These are phyloP conservation scores for Eretmocerus hayati DNA, from an alignment of 2,888 invertebrate genomes.

Conservation along the genomic window DNA sequence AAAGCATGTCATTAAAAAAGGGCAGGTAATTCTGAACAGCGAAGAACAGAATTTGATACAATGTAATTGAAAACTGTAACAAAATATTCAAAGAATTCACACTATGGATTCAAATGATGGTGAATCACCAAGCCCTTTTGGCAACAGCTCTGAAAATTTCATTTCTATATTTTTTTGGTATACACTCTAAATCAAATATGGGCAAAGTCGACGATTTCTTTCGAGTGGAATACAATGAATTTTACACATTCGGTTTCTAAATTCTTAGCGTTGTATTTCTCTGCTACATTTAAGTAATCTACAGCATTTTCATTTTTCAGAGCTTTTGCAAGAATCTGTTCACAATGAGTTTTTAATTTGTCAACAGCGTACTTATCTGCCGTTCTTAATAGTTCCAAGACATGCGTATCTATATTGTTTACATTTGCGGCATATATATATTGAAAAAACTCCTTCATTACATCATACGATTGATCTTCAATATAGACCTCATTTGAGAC, in stretches of 20 bases:
- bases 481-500: not conserved
- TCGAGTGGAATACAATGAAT: no score
- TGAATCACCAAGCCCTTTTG: no score
- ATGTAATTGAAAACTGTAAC: no score
- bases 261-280: not conserved
- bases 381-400: not conserved
- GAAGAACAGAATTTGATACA: no score
- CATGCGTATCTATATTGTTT: not conserved
- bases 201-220: no score
- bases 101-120: no score
- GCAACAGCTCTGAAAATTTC: no score
- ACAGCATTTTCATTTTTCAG: not conserved
- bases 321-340: not conserved
- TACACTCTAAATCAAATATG: no score
- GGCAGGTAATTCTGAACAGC: no score
- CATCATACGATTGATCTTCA: not conserved
- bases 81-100: no score
- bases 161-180: no score
- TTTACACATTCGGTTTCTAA: not conserved
- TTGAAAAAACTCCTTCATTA: not conserved
- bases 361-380: not conserved
- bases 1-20: no score
- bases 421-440: not conserved
- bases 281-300: not conserved
- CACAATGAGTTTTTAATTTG: not conserved